Conservation (phyloP, 2,113 vertebrate species). For the Synchiropus splendidus region DNA sequence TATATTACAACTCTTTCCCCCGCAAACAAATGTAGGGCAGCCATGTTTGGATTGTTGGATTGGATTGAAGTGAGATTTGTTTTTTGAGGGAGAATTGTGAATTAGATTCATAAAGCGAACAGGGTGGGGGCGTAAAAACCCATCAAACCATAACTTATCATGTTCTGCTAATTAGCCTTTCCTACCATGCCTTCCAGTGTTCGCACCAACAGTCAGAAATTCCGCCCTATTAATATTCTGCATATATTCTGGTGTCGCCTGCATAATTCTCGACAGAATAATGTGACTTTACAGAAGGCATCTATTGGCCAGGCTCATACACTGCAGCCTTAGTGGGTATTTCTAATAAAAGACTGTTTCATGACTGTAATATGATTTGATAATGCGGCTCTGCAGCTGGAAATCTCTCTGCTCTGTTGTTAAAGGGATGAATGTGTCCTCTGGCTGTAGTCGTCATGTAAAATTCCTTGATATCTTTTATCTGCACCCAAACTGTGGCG, state of each 20-base stretch:
- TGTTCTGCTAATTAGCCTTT: constrained; percentile 51
- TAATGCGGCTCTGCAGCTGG: constrained; percentile 3
- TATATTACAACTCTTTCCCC: too few species aligned
- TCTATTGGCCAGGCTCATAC: constrained; percentile 1
- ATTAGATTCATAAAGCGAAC: constrained; percentile 32
- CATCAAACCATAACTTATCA: constrained; percentile 52
- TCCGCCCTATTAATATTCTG: constrained; percentile 37
- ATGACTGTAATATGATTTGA: constrained; percentile 18
- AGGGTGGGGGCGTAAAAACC: constrained; percentile 39
- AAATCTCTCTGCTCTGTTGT: too few species aligned
- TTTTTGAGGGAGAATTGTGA: constrained; percentile 20
- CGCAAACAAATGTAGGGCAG: too few species aligned
- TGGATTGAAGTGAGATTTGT: too few species aligned
- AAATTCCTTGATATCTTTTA: not conserved
- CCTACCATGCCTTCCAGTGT: constrained; percentile 16
- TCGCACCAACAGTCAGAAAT: constrained; percentile 33
- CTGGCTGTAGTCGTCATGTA: constrained; percentile 4
- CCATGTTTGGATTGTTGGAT: too few species aligned
- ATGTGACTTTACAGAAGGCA: constrained; percentile 26
- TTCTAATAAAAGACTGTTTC: constrained; percentile 16
- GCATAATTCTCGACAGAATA: constrained; percentile 20
- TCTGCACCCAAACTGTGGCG: not conserved
- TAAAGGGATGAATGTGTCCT: constrained; percentile 7
- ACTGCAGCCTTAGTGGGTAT: constrained; percentile 4
- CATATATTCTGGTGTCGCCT: not conserved